Conservation (phyloP, 92 coral and sea anemone species). For the Phenganax marumi region DNA sequence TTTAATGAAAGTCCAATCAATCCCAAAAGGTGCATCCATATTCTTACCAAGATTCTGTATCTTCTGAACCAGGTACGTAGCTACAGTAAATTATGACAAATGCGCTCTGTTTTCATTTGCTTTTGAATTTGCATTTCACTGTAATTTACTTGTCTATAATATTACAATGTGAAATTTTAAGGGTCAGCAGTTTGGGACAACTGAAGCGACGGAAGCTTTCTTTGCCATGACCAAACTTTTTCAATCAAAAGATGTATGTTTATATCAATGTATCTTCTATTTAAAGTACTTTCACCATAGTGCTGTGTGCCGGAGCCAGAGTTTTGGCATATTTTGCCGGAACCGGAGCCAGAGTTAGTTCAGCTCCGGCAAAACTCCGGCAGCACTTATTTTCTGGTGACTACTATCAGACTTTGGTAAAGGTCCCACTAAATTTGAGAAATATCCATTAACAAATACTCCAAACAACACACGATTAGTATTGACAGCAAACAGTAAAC, state of each 20-base stretch:
- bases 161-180: slow-evolving; percentile 33
- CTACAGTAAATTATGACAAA: not conserved
- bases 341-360: too few relatives aligned
- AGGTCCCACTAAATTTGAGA: too few relatives aligned
- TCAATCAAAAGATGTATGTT: slow-evolving; percentile 96
- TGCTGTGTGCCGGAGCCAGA: too few relatives aligned
- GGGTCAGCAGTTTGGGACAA: slow-evolving; percentile 98
- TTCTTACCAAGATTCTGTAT: slow-evolving; percentile 91
- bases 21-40: slow-evolving; percentile 89
- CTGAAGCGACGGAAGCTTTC: slow-evolving; percentile 96
- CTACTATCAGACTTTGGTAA: too few relatives aligned
- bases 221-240: slow-evolving; percentile 99
- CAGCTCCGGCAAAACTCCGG: too few relatives aligned
- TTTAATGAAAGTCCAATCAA: slow-evolving; percentile 98
- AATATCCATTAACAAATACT: too few relatives aligned
- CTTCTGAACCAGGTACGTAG: slow-evolving; percentile 87
- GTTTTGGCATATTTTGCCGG: too few relatives aligned
- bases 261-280: not conserved
- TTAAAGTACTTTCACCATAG: not conserved
- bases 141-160: not conserved
- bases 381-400: too few relatives aligned
- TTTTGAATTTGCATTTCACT: not conserved
- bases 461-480: too few relatives aligned
- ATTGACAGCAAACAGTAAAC: too few relatives aligned
- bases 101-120: not conserved